Evolutionary conservation across 23 tunicate genomes (phyloP), one percentile per base, ranked within the genome.

Genomic region (Botrylloides violaceus): DNA sequence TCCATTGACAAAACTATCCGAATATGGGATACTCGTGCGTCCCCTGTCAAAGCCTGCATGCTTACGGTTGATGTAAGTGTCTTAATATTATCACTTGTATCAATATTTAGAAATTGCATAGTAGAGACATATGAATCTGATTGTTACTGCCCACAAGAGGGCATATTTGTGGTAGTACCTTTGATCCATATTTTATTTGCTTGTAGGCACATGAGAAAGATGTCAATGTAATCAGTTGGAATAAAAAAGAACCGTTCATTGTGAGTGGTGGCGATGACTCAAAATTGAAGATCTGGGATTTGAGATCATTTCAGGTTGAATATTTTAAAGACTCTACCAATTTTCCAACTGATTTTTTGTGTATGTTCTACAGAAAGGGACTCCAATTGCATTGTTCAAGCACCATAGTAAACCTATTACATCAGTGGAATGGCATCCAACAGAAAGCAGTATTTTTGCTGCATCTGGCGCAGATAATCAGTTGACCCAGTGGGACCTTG

Each of bases 141-240:
- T 49, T 49, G n/a, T 49, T 49, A 19, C n/a, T 49, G 0, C n/a
- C 15, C 56, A 19, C n/a, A n/a, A n/a, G n/a, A n/a, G n/a, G n/a
- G n/a, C n/a, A 18, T 47, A 18, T 47, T 47, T 47, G 55, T 12
- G 18, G 18, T 47, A 47, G 12, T 47, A 12, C 12, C 55, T 47
- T 47, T 47, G 55, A 47, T 12, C 12, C 18, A 47, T 18, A 12
- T 47, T 47, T 47, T 47, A 12, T 18, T 59, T 59, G 9, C 27
- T 22, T 9, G 59, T 43, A 80, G 50, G 98, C 94, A 2, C 98
- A 92, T 64, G 81, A 80, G 29, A 49, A 80, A 9, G 98, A 92
- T 72, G 88, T 92, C n/a, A 92, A 92, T 49, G 98, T 84, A 5
- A 80, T 92, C 56, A 92, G 96, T 60, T 92, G 98, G 98, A 85